Evolutionary conservation across 1,140 invertebrate genomes (phyloP).

Genomic region (Pemphigus obesinymphae): DNA sequence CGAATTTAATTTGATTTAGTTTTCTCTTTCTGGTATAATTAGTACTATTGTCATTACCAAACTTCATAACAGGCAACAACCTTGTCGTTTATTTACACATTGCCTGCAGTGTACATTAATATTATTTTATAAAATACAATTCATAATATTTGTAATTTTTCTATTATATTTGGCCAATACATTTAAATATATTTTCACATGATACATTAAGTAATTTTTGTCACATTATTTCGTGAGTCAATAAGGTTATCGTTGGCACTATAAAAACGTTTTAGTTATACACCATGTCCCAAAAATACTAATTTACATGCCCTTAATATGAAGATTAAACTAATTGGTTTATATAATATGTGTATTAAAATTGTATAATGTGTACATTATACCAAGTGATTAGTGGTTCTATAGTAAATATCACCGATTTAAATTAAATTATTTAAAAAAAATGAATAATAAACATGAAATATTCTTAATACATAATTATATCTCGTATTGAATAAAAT

Average conservation of each 20-base stretch:
- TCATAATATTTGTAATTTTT: not conserved
- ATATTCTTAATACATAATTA: not conserved
- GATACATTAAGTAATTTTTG: not conserved
- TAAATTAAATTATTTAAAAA: not conserved
- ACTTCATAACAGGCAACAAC: not conserved
- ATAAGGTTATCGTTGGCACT: not conserved
- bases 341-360: not conserved
- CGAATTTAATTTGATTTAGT: not conserved
- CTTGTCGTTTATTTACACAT: not conserved
- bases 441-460: not conserved
- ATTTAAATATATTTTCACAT: no score
- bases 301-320: not conserved
- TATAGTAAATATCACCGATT: not conserved
- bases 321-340: not conserved
- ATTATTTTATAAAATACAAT: not conserved
- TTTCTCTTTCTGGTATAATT: not conserved
- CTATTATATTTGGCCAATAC: not conserved
- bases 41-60: not conserved
- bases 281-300: not conserved
- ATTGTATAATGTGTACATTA: not conserved
- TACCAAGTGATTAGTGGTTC: not conserved
- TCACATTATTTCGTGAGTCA: not conserved
- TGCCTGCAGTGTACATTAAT: not conserved
- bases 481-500: no score
- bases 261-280: not conserved